Evolutionary conservation across 2,113 vertebrate genomes (phyloP).

Genomic region (Microtus montanus): DNA sequence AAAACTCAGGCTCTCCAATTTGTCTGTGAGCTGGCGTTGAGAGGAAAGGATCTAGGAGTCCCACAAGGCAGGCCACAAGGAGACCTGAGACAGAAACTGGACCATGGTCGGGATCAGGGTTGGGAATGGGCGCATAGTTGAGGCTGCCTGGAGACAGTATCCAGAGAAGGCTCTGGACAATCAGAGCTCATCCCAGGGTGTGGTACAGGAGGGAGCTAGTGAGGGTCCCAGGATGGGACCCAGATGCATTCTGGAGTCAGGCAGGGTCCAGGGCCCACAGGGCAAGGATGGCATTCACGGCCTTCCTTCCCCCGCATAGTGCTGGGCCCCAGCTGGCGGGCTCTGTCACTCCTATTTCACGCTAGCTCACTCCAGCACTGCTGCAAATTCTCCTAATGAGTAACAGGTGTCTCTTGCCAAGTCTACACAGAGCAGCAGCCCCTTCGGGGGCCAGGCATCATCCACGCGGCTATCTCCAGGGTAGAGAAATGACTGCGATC

Average conservation of each 20-base stretch:
- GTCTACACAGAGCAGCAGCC: not conserved
- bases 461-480: not conserved
- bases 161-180: not conserved
- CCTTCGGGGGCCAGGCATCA: too few relatives aligned
- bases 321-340: not conserved
- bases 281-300: fast-evolving
- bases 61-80: not conserved
- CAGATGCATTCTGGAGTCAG: not conserved
- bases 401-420: not conserved
- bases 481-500: not conserved
- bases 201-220: not conserved
- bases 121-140: not conserved
- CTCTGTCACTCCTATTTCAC: not conserved
- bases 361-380: not conserved
- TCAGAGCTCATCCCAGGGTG: not conserved
- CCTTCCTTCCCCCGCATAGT: fast-evolving
- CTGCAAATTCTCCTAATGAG: not conserved
- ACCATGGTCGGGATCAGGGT: not conserved
- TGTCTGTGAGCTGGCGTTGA: not conserved
- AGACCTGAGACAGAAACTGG: not conserved
- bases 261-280: not conserved
- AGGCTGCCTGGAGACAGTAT: not conserved
- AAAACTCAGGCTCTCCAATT: not conserved
- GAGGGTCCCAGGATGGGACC: not conserved
- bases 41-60: not conserved